Evolutionary conservation across 2,113 vertebrate genomes (phyloP).

Genomic region (Jaculus jaculus): DNA sequence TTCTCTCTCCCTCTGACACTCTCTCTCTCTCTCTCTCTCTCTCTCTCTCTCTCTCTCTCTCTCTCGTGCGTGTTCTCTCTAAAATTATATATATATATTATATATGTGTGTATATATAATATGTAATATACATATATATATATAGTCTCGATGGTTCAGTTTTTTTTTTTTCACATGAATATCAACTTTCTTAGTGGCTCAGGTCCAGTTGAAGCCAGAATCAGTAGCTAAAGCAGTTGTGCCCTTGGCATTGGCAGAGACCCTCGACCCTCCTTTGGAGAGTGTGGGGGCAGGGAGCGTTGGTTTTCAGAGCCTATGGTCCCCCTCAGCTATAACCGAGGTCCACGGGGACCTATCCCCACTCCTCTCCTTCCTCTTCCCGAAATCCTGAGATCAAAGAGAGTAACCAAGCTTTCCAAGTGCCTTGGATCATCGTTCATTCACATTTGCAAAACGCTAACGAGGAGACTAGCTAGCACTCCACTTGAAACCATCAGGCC

Average conservation of each 20-base stretch:
- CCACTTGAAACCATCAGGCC: constrained; percentile 13
- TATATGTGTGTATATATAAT: too few relatives aligned
- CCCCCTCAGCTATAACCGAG: not conserved
- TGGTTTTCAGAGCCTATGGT: not conserved
- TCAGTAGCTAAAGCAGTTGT: not conserved
- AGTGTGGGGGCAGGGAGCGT: fast-evolving
- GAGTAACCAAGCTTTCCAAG: not conserved
- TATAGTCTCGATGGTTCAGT: not conserved
- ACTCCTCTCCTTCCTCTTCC: not conserved
- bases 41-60: too few relatives aligned
- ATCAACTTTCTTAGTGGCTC: not conserved
- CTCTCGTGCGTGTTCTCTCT: too few relatives aligned
- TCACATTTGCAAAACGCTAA: constrained; percentile 36
- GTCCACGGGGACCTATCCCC: not conserved
- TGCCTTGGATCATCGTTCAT: not conserved
- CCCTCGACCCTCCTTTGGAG: not conserved
- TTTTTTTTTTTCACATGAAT: constrained; percentile 31
- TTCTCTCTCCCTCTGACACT: too few relatives aligned
- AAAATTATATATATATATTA: too few relatives aligned
- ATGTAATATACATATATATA: too few relatives aligned
- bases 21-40: too few relatives aligned
- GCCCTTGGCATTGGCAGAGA: not conserved
- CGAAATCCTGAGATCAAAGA: constrained; percentile 17
- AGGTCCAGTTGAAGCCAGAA: constrained; percentile 3
- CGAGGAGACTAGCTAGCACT: too few relatives aligned